Conservation (phyloP, 1,140 invertebrate species). For the Caenorhabditis inopinata region DNA sequence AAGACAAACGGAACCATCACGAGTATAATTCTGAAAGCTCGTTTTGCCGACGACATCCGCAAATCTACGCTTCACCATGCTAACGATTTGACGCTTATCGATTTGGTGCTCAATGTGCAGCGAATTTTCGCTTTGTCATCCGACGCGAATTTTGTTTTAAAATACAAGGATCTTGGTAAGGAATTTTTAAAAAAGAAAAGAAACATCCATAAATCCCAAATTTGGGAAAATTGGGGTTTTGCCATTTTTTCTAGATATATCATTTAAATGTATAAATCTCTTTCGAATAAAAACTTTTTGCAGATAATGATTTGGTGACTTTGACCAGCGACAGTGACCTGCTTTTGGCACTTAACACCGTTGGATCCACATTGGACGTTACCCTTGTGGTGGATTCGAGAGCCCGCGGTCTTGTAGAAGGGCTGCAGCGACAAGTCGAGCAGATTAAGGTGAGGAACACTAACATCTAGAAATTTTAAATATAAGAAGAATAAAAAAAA, state of each 20-base stretch:
- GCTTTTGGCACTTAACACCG: constrained; percentile 46
- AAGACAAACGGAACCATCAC: constrained; percentile 31
- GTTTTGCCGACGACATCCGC: constrained; percentile 49
- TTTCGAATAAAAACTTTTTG: no score
- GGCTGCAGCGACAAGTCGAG: not conserved
- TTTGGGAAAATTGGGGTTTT: not conserved
- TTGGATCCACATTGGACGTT: constrained; percentile 29
- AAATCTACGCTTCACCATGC: constrained; percentile 53
- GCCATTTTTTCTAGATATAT: no score
- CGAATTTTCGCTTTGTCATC: constrained; percentile 51
- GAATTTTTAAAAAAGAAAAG: no score
- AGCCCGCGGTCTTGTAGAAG: not conserved
- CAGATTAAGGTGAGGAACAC: constrained; percentile 31
- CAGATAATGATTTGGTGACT: constrained; percentile 56
- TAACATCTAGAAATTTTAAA: not conserved
- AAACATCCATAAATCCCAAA: no score
- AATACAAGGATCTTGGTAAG: constrained; percentile 55
- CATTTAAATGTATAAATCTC: no score
- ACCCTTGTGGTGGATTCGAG: constrained; percentile 26
- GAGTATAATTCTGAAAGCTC: constrained; percentile 25
- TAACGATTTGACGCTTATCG: constrained; percentile 55
- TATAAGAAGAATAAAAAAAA: no score
- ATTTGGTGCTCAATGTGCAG: constrained; percentile 56
- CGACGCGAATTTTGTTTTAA: constrained; percentile 44
- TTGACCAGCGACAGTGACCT: constrained; percentile 55